phyloP scores from a whole-genome alignment of 2,888 invertebrate genomes.

The Chloroclystis v-ata region DNA sequence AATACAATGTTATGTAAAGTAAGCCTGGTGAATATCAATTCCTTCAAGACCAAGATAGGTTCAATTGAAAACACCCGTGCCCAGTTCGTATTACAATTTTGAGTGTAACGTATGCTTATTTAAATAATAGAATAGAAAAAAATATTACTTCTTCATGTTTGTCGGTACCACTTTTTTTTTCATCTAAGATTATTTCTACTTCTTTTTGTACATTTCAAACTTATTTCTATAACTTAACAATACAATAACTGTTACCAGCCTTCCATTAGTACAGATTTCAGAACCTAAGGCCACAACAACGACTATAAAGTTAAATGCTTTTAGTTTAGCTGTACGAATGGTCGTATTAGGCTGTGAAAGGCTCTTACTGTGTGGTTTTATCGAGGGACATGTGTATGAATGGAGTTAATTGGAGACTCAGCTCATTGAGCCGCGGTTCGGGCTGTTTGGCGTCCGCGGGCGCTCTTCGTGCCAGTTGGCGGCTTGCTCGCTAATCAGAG shows the following conservation, averaged over 20 bases:
- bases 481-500: conserved; percentile 55
- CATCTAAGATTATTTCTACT: too few relatives aligned
- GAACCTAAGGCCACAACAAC: conserved; percentile 23
- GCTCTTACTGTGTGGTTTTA: conserved; percentile 49
- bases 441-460: conserved; percentile 58
- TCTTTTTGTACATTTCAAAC: too few relatives aligned
- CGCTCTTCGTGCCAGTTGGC: conserved; percentile 66
- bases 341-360: conserved; percentile 52
- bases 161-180: too few relatives aligned
- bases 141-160: too few relatives aligned
- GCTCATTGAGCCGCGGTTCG: conserved; percentile 64
- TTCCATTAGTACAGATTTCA: conserved; percentile 16
- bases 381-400: conserved; percentile 59
- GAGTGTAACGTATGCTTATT: too few relatives aligned
- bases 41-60: too few relatives aligned
- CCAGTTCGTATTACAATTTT: too few relatives aligned
- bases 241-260: not conserved
- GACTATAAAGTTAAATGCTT: conserved; percentile 41
- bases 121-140: too few relatives aligned
- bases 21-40: too few relatives aligned
- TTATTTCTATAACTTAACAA: too few relatives aligned
- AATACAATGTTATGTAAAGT: not conserved
- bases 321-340: conserved; percentile 44
- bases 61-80: too few relatives aligned
- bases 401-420: conserved; percentile 70